Conservation (phyloP, 2,797 vertebrate genomes). For the Vespertilio murinus region DNA sequence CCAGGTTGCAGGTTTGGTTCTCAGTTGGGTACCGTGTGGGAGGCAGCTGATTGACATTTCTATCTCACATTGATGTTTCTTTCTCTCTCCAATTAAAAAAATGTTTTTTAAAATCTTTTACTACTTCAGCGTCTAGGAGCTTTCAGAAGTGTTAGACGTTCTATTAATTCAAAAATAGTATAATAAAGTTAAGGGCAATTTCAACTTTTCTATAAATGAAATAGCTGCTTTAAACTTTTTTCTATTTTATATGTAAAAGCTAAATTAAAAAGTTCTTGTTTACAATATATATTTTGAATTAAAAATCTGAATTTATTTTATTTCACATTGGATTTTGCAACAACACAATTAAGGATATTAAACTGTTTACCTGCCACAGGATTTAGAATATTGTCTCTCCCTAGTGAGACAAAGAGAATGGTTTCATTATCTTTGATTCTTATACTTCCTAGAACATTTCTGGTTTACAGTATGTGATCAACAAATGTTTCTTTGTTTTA, state of each 20-base stretch:
- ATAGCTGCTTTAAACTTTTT: background rate
- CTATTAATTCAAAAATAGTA: background rate
- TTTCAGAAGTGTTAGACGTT: slow-evolving; percentile 48
- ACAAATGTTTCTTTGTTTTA: background rate
- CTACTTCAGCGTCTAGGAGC: background rate
- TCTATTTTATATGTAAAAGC: background rate
- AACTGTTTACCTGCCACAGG: background rate
- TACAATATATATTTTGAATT: background rate
- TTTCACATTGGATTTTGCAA: background rate
- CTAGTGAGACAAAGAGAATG: background rate
- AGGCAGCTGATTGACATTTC: background rate
- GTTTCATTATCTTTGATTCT: background rate
- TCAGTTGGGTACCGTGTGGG: background rate
- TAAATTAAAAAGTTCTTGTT: background rate
- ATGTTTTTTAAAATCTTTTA: background rate
- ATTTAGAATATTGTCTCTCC: background rate
- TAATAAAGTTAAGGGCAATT: background rate
- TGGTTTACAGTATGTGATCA: background rate
- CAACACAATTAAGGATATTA: background rate
- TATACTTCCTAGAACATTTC: background rate
- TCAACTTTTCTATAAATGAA: background rate
- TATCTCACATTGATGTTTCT: background rate
- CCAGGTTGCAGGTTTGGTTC: background rate
- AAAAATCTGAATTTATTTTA: background rate
- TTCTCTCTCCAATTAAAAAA: background rate